Base-by-base conservation (phyloP, 2,797 vertebrate species). In the Mastacembelus armatus region DNA sequence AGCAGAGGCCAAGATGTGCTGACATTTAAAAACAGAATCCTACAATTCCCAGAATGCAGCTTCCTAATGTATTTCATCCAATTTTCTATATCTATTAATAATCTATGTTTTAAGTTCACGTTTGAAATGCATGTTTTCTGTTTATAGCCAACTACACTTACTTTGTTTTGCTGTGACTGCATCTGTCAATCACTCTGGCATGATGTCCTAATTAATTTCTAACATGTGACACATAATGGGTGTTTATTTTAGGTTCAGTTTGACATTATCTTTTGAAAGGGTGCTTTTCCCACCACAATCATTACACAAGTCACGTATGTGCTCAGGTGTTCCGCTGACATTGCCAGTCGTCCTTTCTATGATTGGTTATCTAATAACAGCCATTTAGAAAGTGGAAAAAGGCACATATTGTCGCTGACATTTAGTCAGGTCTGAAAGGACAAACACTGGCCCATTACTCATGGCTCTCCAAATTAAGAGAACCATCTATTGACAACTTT, bases 361-460 rank as follows among this genome's bases (percentile, higher is more conserved):
- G 42, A 66, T 52, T 77, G 60, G 60, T 73, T 75, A 69, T 83
- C 60, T 77, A 71, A 66, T 79, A 62, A 78, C 2, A 12, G 26
- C 70, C 50, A 58, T 68, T 77, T 38, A 56, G 43, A 44, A 66
- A 63, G 38, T 62, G 22, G 24, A 11, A 62, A 67, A 55, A 63
- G 33, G 33, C 47, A 64, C 33, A 66, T 66, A 71, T 63, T 78
- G 47, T 55, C 39, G 44, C 22, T 84, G 78, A 77, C 71, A 78
- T 83, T 77, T 77, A 43, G 47, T 74, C 59, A 45, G 65, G 48
- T 66, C 77, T 69, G 36, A 82, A 71, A 83, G 64, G 64, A 80
- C 50, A 52, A 58, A 70, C 61, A 59, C 21, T 15, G 19, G 52
- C 40, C 55, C 62, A 77, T 80, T 74, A 76, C 45, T 76, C 68